Conservation (phyloP, 2,797 vertebrate species). For the Pangasius mekongensis region DNA sequence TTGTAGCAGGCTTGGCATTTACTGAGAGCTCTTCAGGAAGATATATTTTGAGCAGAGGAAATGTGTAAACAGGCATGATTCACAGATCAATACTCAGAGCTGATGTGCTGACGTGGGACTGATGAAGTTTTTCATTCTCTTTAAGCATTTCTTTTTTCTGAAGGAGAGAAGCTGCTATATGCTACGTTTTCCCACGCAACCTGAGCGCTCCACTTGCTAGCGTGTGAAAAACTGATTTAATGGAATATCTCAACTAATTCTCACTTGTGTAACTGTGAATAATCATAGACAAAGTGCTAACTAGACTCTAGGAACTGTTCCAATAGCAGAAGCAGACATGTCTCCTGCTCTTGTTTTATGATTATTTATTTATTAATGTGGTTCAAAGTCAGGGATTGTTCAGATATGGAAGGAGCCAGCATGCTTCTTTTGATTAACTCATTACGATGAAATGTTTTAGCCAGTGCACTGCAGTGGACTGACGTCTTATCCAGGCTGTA, state of each 20-base stretch:
- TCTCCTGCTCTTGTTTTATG: constrained; percentile 31
- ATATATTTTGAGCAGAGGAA: constrained; percentile 48
- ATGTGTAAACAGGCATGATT: constrained; percentile 55
- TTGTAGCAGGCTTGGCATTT: constrained; percentile 49
- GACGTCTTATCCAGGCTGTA: neutral
- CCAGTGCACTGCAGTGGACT: neutral
- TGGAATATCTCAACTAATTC: constrained; percentile 32
- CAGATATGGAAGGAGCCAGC: neutral
- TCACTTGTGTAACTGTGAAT: constrained; percentile 38
- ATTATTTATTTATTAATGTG: constrained; percentile 8
- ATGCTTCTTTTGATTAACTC: neutral
- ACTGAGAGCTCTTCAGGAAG: constrained; percentile 43
- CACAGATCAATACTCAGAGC: constrained; percentile 56
- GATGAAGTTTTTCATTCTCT: constrained; percentile 21
- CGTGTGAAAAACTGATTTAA: constrained; percentile 39
- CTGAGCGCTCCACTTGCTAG: neutral
- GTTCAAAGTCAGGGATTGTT: constrained; percentile 19
- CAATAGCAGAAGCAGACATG: constrained; percentile 2
- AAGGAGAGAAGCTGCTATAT: neutral
- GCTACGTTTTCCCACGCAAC: neutral
- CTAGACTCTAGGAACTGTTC: constrained; percentile 23
- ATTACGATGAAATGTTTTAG: constrained; percentile 1
- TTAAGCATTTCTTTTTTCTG: neutral
- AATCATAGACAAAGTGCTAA: constrained; percentile 41
- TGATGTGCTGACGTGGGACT: constrained; percentile 28